A percentile compares a stretch with the other conserved stretches of the same genome.
Evolutionary conservation across 2,888 invertebrate species (phyloP).

Genomic region (Aphodius sticticus): DNA sequence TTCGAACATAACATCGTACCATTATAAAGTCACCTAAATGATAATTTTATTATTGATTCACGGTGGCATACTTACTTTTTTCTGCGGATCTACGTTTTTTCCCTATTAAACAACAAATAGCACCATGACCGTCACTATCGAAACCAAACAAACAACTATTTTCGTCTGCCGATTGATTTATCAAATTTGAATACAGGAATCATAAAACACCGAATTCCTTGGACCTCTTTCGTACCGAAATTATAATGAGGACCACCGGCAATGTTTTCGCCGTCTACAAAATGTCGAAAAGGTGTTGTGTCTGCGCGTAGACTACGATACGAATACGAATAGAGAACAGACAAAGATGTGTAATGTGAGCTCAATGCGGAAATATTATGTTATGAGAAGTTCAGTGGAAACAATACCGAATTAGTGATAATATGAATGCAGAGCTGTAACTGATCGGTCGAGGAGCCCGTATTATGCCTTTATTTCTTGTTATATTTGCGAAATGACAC

Average conservation of each 20-base stretch:
- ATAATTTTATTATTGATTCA: too few species aligned
- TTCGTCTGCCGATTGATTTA: not conserved
- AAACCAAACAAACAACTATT: not conserved
- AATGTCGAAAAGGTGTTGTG: conserved; percentile 5
- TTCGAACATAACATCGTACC: too few species aligned
- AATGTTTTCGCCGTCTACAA: not conserved
- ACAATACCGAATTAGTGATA: conserved; percentile 15
- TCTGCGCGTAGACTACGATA: not conserved
- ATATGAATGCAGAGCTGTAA: not conserved
- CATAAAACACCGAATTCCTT: not conserved
- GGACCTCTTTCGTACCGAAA: not conserved
- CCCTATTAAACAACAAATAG: not conserved
- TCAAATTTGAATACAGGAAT: not conserved
- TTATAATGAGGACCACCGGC: conserved; percentile 9
- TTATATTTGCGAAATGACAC: conserved; percentile 4
- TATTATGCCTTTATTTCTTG: not conserved
- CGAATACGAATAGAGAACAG: not conserved
- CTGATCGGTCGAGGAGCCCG: not conserved
- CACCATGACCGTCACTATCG: not conserved
- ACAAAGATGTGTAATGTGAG: conserved; percentile 9
- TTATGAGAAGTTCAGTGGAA: not conserved
- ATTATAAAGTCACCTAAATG: too few species aligned
- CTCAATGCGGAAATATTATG: not conserved
- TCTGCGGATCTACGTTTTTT: not conserved
- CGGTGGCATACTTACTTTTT: not conserved